Conservation (phyloP, 2,888 invertebrate genomes). For the Trichogramma evanescens region DNA sequence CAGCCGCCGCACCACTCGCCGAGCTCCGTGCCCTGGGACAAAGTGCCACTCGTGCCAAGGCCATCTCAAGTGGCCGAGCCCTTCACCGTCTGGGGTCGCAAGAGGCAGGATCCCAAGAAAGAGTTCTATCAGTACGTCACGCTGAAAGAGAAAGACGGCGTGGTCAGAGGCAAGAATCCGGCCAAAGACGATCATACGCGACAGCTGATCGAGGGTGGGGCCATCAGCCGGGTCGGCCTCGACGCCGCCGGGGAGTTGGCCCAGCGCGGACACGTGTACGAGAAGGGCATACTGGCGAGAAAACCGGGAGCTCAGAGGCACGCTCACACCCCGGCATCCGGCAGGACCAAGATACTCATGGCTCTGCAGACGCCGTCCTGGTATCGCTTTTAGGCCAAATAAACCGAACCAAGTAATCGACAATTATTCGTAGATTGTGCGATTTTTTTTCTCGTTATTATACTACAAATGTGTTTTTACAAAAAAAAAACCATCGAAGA, state of each 20-base stretch:
- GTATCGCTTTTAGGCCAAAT: constrained; percentile 38
- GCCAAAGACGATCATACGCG: constrained; percentile 41
- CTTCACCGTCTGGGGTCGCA: constrained; percentile 75
- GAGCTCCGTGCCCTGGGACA: constrained; percentile 76
- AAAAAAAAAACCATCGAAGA: too few relatives aligned
- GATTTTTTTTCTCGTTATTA: too few relatives aligned
- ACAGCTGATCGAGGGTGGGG: constrained; percentile 41
- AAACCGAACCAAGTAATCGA: too few relatives aligned
- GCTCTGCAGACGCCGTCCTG: constrained; percentile 44
- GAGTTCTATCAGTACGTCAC: constrained; percentile 44
- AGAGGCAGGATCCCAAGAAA: constrained; percentile 46
- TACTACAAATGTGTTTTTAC: too few relatives aligned
- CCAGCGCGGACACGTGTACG: constrained; percentile 41
- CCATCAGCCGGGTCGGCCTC: constrained; percentile 41
- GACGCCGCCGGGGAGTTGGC: constrained; percentile 44
- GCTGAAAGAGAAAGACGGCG: constrained; percentile 36
- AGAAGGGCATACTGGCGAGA: constrained; percentile 40
- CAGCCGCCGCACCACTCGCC: constrained; percentile 41
- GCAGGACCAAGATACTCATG: constrained; percentile 42
- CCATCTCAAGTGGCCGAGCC: constrained; percentile 80
- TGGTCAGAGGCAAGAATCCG: constrained; percentile 37
- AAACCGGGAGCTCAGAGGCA: constrained; percentile 35
- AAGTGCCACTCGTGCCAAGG: constrained; percentile 78
- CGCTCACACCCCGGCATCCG: constrained; percentile 36
- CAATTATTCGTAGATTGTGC: too few relatives aligned